Evolutionary conservation across 2,888 invertebrate genomes (phyloP).

Genomic region (Odontomyia ornata): DNA sequence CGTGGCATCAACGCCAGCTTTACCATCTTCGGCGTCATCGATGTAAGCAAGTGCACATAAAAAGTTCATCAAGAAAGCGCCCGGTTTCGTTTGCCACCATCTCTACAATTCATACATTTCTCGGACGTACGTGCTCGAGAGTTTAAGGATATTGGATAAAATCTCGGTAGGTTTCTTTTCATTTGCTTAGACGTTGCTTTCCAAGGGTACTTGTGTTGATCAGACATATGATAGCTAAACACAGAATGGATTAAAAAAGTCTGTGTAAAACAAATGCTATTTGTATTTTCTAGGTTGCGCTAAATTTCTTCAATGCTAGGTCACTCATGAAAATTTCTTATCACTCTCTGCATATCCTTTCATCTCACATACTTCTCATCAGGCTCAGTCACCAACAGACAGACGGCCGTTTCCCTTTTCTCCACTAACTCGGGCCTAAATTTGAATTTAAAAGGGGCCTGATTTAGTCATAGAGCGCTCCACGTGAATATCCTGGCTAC

Average conservation of each 20-base stretch:
- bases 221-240: neutral
- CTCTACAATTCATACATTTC: constrained; percentile 35
- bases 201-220: neutral
- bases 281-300: constrained; percentile 1
- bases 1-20: constrained; percentile 23
- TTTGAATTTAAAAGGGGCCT: neutral
- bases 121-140: constrained; percentile 41
- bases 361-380: neutral
- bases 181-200: neutral
- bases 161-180: constrained; percentile 29
- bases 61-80: neutral
- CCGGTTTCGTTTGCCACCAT: constrained; percentile 28
- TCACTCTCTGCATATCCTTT: neutral
- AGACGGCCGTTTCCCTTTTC: neutral
- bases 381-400: constrained; percentile 14
- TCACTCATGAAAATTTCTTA: neutral
- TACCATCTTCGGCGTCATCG: constrained; percentile 4
- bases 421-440: neutral
- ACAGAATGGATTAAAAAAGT: neutral
- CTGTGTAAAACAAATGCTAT: constrained; percentile 15
- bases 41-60: constrained; percentile 40
- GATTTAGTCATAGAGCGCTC: neutral
- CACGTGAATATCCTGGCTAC: neutral
- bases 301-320: neutral
- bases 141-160: constrained; percentile 35